phyloP scores from a whole-genome alignment of 2,113 vertebrate species.

The Trichechus manatus region DNA sequence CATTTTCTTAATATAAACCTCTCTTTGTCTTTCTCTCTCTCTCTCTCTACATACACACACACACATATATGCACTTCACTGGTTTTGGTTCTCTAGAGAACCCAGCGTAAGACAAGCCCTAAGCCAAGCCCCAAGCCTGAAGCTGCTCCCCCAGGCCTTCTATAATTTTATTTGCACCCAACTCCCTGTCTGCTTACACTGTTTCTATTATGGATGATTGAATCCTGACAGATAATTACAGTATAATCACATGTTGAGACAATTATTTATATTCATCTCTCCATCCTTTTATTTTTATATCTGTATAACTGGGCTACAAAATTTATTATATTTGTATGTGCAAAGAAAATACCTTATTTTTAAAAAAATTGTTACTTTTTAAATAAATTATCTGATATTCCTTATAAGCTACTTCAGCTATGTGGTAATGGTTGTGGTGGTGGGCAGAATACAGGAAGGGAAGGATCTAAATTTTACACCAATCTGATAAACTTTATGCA shows the following conservation, averaged over 20 bases:
- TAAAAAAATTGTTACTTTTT: neutral
- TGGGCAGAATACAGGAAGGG: neutral
- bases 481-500: neutral
- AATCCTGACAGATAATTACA: neutral
- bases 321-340: neutral
- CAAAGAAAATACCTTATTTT: constrained; percentile 3
- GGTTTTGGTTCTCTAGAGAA: no score
- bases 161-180: neutral
- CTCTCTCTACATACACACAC: no score
- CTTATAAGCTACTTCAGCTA: neutral
- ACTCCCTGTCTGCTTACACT: neutral
- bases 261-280: neutral
- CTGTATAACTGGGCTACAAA: neutral
- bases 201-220: neutral
- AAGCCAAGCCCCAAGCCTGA: neutral
- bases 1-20: no score
- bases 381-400: neutral
- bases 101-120: neutral
- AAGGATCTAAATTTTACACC: neutral
- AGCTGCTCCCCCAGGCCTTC: neutral
- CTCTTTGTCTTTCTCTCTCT: no score
- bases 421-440: neutral
- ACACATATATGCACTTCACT: no score
- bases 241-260: neutral
- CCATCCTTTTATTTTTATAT: neutral